phyloP scores from a whole-genome alignment of 2,113 vertebrate genomes.

The Passerina amoena region DNA sequence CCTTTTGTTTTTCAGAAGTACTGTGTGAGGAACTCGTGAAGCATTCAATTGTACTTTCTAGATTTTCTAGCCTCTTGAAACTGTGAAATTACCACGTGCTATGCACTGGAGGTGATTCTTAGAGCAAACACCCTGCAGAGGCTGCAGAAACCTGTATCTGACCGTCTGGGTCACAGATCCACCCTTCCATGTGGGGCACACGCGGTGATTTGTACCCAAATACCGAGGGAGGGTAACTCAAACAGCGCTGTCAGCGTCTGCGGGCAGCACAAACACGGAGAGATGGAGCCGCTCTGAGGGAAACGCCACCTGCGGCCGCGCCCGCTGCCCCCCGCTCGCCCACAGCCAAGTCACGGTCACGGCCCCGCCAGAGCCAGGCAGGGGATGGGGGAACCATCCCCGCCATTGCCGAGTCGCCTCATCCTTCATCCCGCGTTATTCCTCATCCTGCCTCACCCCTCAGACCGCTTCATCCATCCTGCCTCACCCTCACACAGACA shows the following conservation, averaged over 20 bases:
- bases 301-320: background rate
- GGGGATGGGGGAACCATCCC: too few relatives aligned
- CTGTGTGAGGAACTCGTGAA: background rate
- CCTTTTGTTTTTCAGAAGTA: background rate
- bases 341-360: background rate
- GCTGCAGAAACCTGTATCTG: background rate
- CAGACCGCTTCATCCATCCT: background rate
- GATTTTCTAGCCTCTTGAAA: background rate
- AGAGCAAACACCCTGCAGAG: background rate
- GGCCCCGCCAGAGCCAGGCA: background rate
- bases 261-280: background rate
- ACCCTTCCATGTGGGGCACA: accelerated
- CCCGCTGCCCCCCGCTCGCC: background rate
- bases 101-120: accelerated
- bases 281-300: background rate
- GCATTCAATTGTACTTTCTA: background rate
- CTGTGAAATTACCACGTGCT: background rate
- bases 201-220: background rate
- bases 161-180: background rate
- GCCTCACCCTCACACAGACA: too few relatives aligned
- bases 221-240: background rate
- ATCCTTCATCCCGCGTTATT: background rate
- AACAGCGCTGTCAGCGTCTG: background rate
- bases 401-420: background rate
- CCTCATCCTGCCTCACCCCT: background rate